Evolutionary conservation across 2,113 vertebrate genomes (phyloP), one percentile per base, ranked within the genome.

Genomic region (Tenrec ecaudatus): DNA sequence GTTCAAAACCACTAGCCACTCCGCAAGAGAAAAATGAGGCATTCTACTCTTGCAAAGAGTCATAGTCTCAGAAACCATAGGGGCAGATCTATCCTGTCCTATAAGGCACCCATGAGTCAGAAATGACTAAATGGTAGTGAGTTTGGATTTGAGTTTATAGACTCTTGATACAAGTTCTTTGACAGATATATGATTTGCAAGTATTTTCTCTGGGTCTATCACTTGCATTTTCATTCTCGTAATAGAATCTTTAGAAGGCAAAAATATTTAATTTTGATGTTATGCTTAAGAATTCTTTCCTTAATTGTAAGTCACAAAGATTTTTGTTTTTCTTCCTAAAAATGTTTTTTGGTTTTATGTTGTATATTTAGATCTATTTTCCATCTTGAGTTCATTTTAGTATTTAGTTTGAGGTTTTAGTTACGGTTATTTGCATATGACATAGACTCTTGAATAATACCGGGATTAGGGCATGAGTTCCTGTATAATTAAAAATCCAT

Each of bases 381-480:
- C 85, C 36, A 92, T 88, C 85, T 88, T 58, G 77, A 84, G 16
- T 84, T 62, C 66, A 79, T 75, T 62, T 92, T 87, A 80, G 0
- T 66, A 27, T 53, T 81, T 57, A 9, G 31, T 7, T 14, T 64
- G 43, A 75, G 25, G 20, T 69, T 71, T 75, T 68, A 91, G 82
- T n/a, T 91, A 5, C 22, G 16, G 4, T 85, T 82, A 77, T 71
- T 53, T 58, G 4, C 7, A 66, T 66, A 66, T 66, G 23, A 3
- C 58, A 11, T 60, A 19, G 15, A 60, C 20, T 20, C 58, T 60
- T 60, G 20, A 60, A 20, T 20, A 60, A 60, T 60, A 20, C 58
- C 7, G 58, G 58, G 58, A 3, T 60, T 20, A 60, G 58, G 58
- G 15, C 20, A 60, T 60, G 15, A 16, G 20, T 10, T 20, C 58